Base-by-base conservation (phyloP, 64 coral and sea anemone genomes). In the Actinia tenebrosa region DNA sequence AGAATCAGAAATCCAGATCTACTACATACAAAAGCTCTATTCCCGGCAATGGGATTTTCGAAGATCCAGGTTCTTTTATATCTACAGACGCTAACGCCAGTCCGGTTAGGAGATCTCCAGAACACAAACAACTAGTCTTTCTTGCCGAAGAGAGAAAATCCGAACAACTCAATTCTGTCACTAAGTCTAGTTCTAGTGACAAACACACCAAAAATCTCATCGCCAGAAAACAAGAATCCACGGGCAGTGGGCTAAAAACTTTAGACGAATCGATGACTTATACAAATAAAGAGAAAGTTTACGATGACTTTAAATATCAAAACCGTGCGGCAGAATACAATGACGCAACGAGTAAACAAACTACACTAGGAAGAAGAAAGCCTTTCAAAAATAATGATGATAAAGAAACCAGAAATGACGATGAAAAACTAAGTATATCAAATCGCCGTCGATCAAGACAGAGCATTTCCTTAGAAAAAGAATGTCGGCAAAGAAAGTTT, bases 381-480 rank as follows among this genome's bases (percentile, higher is more conserved):
- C 3, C 69, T n/a, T 25, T 10, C 5, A 20, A 66, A 10, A 20
- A 5, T 66, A 25, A 66, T 66, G 2, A 20, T 14, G 25, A 75
- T 10, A 75, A 30, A 75, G 69, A 42, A 75, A 75, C 26, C 25
- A 25, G 26, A 4, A 43, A 42, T 30, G 69, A 66, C 20, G 63
- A 66, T 66, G 18, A 20, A 20, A 66, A 22, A 9, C 30, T 37
- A 37, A 66, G 56, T 2, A 58, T 58, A 58, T 58, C 56, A 58
- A 58, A 58, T 58, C 27, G 69, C 13, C 26, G 69, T 75, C 13
- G 42, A 13, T 37, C 69, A 42, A 42, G 69, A 43, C 69, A 8
- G 42, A 75, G 69, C 25, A 2, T 75, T 75, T 75, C 69, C 25
- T 75, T 75, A 75, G 69, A 75, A 30, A 75, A 75, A 75, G 69